These are phyloP conservation scores for Eriocheir sinensis DNA, from an alignment of 1,140 invertebrate genomes.

Conservation along the genomic window DNA sequence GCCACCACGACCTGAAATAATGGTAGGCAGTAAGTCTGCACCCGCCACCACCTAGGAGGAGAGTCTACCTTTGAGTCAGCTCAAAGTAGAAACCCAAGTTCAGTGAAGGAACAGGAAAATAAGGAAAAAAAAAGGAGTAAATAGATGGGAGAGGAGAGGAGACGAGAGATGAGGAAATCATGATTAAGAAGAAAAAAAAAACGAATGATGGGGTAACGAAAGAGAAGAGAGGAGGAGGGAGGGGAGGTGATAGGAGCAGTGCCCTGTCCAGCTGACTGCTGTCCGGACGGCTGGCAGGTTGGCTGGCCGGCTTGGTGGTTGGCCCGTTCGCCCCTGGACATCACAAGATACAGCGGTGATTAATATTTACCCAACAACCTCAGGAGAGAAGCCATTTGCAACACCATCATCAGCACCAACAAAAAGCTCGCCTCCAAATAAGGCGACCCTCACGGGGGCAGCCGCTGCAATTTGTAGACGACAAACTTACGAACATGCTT, in stretches of 20 bases:
- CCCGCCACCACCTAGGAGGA: not conserved
- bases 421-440: not conserved
- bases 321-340: not conserved
- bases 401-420: constrained; percentile 37
- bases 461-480: constrained; percentile 34
- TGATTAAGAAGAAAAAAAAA: not conserved
- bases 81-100: no score
- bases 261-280: no score
- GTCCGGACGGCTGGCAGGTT: no score
- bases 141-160: not conserved
- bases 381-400: constrained; percentile 25
- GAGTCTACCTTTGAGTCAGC: not conserved
- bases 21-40: not conserved
- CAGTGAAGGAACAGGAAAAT: no score
- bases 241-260: no score
- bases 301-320: not conserved
- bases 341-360: not conserved
- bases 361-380: constrained; percentile 45
- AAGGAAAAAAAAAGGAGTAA: no score
- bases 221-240: not conserved
- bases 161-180: not conserved
- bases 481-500: constrained; percentile 23
- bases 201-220: not conserved
- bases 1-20: not conserved
- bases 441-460: not conserved